phyloP scores from a whole-genome alignment of 2,888 invertebrate species.

The Ischnus inquisitorius region DNA sequence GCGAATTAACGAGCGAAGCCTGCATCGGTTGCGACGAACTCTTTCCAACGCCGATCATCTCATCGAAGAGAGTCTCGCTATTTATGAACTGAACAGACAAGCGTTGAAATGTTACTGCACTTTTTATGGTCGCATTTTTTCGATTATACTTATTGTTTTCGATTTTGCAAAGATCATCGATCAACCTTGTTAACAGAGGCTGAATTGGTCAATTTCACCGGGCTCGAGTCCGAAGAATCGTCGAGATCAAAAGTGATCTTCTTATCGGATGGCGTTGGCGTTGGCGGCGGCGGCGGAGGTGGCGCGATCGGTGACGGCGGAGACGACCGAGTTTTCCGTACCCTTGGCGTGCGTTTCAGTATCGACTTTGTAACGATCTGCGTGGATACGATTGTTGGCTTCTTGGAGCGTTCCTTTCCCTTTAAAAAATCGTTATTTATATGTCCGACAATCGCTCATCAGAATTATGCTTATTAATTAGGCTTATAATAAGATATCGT shows the following conservation, averaged over 20 bases:
- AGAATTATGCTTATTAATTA: too few species aligned
- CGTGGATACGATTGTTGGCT: not conserved
- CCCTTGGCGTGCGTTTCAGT: slow-evolving; percentile 40
- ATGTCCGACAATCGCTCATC: too few species aligned
- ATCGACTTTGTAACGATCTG: slow-evolving; percentile 58
- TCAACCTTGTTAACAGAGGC: slow-evolving; percentile 21
- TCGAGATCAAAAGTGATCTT: slow-evolving; percentile 52
- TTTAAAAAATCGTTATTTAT: slow-evolving; percentile 5
- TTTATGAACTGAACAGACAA: slow-evolving; percentile 28
- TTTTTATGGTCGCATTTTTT: not conserved
- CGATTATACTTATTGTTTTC: not conserved
- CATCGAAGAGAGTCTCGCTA: slow-evolving; percentile 39
- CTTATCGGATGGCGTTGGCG: not conserved
- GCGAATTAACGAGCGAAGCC: slow-evolving; percentile 27
- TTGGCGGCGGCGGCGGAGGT: not conserved
- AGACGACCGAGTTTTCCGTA: slow-evolving; percentile 52
- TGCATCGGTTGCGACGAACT: slow-evolving; percentile 50
- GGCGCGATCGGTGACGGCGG: slow-evolving; percentile 40
- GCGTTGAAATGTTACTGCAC: not conserved
- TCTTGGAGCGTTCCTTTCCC: slow-evolving; percentile 34
- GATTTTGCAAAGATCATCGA: not conserved
- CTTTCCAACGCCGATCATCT: slow-evolving; percentile 13
- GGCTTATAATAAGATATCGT: not conserved
- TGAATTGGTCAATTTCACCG: slow-evolving; percentile 25
- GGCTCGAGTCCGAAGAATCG: slow-evolving; percentile 56